Conservation (phyloP, 1,140 invertebrate species). For the Metaphire vulgaris region DNA sequence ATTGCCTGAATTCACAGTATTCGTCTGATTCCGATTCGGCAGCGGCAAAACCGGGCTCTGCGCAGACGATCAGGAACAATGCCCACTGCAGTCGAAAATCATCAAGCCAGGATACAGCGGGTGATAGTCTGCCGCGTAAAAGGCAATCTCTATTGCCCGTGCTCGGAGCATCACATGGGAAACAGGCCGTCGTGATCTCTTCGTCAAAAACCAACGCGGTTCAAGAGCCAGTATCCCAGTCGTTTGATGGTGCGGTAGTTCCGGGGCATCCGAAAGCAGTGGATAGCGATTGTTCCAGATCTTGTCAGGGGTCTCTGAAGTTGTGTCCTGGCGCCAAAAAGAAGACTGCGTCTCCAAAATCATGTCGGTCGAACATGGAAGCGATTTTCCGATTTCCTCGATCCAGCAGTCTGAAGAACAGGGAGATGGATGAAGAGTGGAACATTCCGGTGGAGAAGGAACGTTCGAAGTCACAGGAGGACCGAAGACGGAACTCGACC, state of each 20-base stretch:
- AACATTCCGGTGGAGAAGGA: not conserved
- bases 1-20: not conserved
- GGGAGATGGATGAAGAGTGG: not conserved
- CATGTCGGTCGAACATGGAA: no score
- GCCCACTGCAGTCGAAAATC: not conserved
- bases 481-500: not conserved
- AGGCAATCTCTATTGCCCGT: not conserved
- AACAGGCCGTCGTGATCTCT: not conserved
- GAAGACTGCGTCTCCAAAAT: no score
- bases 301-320: not conserved
- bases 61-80: not conserved
- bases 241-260: not conserved
- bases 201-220: not conserved
- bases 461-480: constrained; percentile 11
- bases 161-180: not conserved
- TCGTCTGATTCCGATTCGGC: not conserved
- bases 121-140: not conserved
- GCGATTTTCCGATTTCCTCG: not conserved
- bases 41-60: not conserved
- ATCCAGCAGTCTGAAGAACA: constrained; percentile 1
- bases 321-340: not conserved
- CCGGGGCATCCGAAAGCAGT: no score
- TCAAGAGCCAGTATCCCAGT: not conserved
- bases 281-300: no score
- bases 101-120: not conserved